phyloP scores from a whole-genome alignment of 2,113 vertebrate genomes.

The Rhinoderma darwinii region DNA sequence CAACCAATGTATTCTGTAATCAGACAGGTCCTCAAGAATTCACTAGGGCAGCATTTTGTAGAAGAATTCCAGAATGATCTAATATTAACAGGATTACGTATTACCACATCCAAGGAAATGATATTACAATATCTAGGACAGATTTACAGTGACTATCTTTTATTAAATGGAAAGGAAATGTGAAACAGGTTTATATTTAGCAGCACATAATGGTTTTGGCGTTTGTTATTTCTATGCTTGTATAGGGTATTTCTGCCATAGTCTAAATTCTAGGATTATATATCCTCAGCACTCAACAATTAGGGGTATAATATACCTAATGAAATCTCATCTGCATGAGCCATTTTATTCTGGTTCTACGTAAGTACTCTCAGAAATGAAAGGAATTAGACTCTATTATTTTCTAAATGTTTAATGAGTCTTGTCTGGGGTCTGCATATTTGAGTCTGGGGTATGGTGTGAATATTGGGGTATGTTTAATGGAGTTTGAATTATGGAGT shows the following conservation, averaged over 20 bases:
- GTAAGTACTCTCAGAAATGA: no score
- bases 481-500: no score
- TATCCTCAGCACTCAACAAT: not conserved
- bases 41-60: constrained; percentile 21
- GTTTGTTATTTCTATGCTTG: not conserved
- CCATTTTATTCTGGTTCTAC: no score
- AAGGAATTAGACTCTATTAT: no score
- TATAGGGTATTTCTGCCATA: not conserved
- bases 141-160: not conserved
- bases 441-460: no score
- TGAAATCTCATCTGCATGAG: no score
- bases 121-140: not conserved
- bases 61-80: not conserved
- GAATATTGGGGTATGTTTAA: no score
- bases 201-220: not conserved
- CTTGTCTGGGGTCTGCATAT: no score
- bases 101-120: constrained; percentile 7
- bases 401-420: no score
- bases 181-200: not conserved
- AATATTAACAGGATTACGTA: constrained; percentile 5
- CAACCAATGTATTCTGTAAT: constrained; percentile 15
- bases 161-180: not conserved
- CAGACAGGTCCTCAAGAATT: constrained; percentile 5
- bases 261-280: not conserved
- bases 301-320: no score